phyloP scores from a whole-genome alignment of 2,888 invertebrate genomes.

The Limnephilus auricula region DNA sequence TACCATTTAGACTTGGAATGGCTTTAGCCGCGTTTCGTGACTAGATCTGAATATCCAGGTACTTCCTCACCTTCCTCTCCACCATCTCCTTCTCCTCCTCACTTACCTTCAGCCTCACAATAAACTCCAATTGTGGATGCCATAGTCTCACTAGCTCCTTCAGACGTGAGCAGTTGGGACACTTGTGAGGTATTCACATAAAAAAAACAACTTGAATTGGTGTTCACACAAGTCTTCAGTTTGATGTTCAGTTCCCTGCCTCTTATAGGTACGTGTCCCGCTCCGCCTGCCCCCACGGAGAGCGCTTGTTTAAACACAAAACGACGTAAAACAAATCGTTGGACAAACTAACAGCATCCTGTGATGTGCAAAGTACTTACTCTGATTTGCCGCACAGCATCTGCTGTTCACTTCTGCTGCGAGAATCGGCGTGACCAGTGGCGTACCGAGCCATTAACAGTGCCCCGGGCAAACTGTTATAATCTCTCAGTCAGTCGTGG shows the following conservation, averaged over 20 bases:
- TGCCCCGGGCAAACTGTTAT: not conserved
- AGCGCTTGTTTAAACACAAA: not conserved
- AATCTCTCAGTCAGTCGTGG: no score
- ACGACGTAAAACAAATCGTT: not conserved
- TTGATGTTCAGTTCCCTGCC: not conserved
- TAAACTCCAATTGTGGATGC: no score
- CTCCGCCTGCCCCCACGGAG: not conserved
- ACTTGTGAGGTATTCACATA: no score
- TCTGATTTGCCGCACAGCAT: slow-evolving; percentile 1
- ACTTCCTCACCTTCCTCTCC: no score
- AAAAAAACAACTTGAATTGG: not conserved
- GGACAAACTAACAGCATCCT: slow-evolving; percentile 5
- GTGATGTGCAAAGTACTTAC: not conserved
- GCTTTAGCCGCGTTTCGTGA: no score
- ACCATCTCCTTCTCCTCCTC: no score
- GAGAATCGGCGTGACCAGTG: not conserved
- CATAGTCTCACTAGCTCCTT: no score
- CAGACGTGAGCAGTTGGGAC: no score
- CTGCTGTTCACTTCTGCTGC: not conserved
- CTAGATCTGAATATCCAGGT: no score
- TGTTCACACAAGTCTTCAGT: not conserved
- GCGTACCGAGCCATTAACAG: not conserved
- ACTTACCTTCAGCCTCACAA: no score
- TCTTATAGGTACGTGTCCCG: not conserved
- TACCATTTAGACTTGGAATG: no score